Evolutionary conservation across 2,888 invertebrate genomes (phyloP), one percentile per base, ranked within the genome.

Genomic region (Ommatoiulus sabulosus): DNA sequence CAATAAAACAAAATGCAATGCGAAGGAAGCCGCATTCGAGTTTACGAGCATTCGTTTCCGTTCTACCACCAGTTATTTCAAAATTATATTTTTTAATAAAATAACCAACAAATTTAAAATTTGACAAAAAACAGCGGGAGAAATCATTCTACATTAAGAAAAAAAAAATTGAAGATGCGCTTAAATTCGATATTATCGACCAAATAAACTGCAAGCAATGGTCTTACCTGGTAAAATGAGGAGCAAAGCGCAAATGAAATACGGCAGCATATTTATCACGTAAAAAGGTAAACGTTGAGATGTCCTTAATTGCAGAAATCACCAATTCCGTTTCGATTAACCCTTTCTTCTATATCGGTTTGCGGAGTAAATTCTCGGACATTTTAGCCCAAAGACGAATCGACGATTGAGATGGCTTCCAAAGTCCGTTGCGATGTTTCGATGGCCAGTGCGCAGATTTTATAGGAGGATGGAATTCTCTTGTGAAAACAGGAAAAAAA

Each of bases 341-440:
- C 57, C 57, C 57, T 57, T 57, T 57, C 72, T 20, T 72, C n/a
- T 72, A 72, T 6, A 72, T 72, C 24, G 72, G 72, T 24, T 72
- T 3, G 24, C 72, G 24, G 5, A 72, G 72, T 24, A 5, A 24
- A 72, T 72, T 72, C 24, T 72, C 72, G 24, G 72, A 72, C 72
- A 72, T 72, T 20, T 24, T 72, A 15, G 72, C 24, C 72, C 17
- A 72, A 72, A 72, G 5, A 17, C 17, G 1, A n/a, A 57, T 3
- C 17, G 17, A 57, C 57, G 57, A 57, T n/a, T 17, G 17, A 12
- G 57, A 4, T 46, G n/a, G n/a, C n/a, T n/a, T n/a, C n/a, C n/a
- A n/a, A n/a, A n/a, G n/a, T n/a, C n/a, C n/a, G n/a, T n/a, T n/a
- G n/a, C 52, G 52, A 72, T 17, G 24, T 24, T 72, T 20, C 72